phyloP scores from a whole-genome alignment of 2,113 vertebrate genomes.

The Chloebia gouldiae region DNA sequence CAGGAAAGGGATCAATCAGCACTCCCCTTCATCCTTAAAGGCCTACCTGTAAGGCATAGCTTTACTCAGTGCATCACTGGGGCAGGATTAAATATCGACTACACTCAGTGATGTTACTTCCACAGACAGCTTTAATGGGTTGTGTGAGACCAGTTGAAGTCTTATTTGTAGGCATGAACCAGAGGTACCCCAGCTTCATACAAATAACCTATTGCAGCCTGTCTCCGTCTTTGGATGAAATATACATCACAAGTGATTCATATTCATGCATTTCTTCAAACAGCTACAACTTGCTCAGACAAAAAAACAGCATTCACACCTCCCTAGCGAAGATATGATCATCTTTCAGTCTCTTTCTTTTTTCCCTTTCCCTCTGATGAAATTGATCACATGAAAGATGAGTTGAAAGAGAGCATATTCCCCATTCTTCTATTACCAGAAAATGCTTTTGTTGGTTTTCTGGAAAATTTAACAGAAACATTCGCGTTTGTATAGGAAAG shows the following conservation, averaged over 20 bases:
- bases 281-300: background rate
- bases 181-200: background rate
- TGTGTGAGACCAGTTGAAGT: background rate
- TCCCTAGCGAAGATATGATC: background rate
- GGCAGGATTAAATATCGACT: background rate
- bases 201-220: background rate
- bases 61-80: background rate
- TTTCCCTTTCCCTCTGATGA: background rate
- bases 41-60: background rate
- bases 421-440: background rate
- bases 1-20: background rate
- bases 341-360: background rate
- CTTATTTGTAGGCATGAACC: background rate
- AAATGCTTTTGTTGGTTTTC: background rate
- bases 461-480: background rate
- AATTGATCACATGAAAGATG: background rate
- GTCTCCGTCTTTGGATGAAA: background rate
- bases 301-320: background rate
- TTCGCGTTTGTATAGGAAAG: background rate
- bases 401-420: background rate
- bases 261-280: conserved; percentile 11
- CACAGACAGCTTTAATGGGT: background rate
- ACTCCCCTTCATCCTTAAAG: background rate
- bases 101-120: background rate
- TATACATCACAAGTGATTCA: conserved; percentile 38